phyloP scores from a whole-genome alignment of 2,888 invertebrate species.

The Chymomyza caudatula region DNA sequence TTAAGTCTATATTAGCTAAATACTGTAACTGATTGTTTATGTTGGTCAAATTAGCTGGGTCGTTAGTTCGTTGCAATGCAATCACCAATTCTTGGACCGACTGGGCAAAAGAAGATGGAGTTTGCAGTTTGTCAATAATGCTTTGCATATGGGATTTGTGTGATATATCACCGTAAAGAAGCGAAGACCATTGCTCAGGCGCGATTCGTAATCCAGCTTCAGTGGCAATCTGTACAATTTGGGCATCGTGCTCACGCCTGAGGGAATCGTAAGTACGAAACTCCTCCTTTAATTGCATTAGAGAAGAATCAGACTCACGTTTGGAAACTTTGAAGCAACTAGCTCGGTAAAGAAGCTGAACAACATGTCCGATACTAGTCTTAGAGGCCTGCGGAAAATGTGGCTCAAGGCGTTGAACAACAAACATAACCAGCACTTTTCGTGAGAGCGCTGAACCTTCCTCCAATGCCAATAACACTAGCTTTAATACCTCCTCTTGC shows the following conservation, averaged over 20 bases:
- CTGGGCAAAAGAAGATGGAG: constrained; percentile 93
- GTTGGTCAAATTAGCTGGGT: constrained; percentile 89
- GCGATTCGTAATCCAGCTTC: constrained; percentile 98
- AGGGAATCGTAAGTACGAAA: constrained; percentile 96
- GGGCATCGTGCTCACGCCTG: constrained; percentile 96
- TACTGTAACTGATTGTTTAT: constrained; percentile 89
- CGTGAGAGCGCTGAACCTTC: constrained; percentile 96
- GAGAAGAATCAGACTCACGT: constrained; percentile 95
- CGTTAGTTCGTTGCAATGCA: constrained; percentile 90
- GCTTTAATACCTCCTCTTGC: constrained; percentile 98
- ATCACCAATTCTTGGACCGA: constrained; percentile 94
- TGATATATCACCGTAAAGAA: constrained; percentile 95
- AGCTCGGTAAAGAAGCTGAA: constrained; percentile 97
- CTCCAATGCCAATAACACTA: constrained; percentile 95
- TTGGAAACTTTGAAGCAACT: constrained; percentile 99
- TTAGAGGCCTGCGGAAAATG: constrained; percentile 98
- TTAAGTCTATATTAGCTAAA: constrained; percentile 91
- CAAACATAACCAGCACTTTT: constrained; percentile 98
- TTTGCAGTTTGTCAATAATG: constrained; percentile 93
- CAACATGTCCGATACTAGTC: constrained; percentile 99
- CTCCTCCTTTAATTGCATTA: constrained; percentile 98
- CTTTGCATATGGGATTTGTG: constrained; percentile 99
- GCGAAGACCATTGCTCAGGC: constrained; percentile 98
- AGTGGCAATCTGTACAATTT: constrained; percentile 98
- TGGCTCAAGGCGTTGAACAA: constrained; percentile 96